Conservation (phyloP, 2,797 vertebrate species). For the Anas flavirostris region DNA sequence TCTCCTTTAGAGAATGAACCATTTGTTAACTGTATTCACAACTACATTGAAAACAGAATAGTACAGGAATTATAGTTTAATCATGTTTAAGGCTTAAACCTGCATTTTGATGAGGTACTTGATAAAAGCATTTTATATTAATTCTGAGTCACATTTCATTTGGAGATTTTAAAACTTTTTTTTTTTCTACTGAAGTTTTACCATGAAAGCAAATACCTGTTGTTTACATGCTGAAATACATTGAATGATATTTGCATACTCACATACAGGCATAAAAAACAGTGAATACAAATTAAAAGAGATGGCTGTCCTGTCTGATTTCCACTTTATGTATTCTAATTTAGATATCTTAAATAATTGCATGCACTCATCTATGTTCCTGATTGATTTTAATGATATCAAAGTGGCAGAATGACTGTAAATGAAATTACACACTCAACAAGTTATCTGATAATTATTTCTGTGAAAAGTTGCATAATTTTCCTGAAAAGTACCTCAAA, state of each 20-base stretch:
- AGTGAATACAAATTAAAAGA: background rate
- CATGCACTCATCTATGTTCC: background rate
- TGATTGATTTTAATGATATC: slow-evolving; percentile 6
- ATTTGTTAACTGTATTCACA: background rate
- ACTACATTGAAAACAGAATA: background rate
- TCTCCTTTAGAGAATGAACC: background rate
- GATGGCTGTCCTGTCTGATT: background rate
- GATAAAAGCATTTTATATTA: background rate
- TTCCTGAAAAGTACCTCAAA: background rate
- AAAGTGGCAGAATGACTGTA: background rate
- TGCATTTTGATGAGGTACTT: background rate
- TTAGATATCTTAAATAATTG: background rate
- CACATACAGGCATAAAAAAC: background rate
- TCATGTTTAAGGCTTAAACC: background rate
- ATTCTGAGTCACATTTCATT: background rate
- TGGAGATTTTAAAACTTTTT: background rate
- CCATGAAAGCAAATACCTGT: background rate
- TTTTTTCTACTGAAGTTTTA: background rate
- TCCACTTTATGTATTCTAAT: background rate
- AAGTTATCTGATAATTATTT: slow-evolving; percentile 1
- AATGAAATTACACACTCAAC: background rate
- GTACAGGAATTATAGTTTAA: background rate
- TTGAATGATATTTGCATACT: background rate
- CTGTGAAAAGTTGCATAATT: background rate
- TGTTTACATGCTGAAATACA: background rate